Conservation (phyloP, 2,797 vertebrate species). For the Oreortyx pictus region DNA sequence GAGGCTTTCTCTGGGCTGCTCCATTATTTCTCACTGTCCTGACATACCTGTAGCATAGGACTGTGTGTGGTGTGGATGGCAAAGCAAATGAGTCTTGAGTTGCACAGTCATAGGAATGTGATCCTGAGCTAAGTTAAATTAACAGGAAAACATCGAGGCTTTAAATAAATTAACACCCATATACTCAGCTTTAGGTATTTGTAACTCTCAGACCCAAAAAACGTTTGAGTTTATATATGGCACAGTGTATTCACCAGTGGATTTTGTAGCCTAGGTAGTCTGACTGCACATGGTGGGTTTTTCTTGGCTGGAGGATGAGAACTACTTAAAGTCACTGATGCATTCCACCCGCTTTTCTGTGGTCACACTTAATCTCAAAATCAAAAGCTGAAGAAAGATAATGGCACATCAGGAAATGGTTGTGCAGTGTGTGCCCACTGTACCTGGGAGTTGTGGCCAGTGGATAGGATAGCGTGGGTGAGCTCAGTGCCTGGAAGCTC, state of each 20-base stretch:
- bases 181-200: not conserved
- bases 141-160: not conserved
- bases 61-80: not conserved
- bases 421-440: not conserved
- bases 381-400: not conserved
- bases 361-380: constrained; percentile 23
- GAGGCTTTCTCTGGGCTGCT: accelerated
- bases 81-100: not conserved
- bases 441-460: not conserved
- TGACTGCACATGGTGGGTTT: not conserved
- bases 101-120: not conserved
- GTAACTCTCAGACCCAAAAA: not conserved
- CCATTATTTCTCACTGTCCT: not conserved
- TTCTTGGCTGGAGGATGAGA: not conserved
- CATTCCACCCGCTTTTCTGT: constrained; percentile 34
- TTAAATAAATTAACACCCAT: not conserved
- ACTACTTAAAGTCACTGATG: not conserved
- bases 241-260: not conserved
- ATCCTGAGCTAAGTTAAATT: not conserved
- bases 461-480: not conserved
- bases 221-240: not conserved
- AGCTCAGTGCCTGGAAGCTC: not conserved
- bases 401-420: not conserved
- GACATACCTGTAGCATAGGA: not conserved
- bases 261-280: not conserved